A percentile compares a stretch with the other conserved stretches of the same genome.
Evolutionary conservation across 1,140 invertebrate genomes (phyloP).

Genomic region (Glossosoma conforme): DNA sequence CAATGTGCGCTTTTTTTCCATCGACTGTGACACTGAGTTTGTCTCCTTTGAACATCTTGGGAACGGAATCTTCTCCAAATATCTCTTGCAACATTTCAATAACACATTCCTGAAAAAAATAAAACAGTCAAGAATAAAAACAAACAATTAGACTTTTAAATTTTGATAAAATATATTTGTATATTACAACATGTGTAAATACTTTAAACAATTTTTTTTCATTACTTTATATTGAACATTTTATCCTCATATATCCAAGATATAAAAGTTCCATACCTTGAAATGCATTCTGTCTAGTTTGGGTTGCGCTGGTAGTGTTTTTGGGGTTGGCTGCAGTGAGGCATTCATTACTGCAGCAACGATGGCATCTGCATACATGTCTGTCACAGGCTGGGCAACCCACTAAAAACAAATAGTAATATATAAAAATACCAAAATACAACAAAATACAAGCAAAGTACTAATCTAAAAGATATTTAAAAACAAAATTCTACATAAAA

Average conservation of each 20-base stretch:
- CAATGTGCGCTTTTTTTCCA: conserved; percentile 80
- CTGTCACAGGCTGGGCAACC: conserved; percentile 90
- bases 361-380: conserved; percentile 97
- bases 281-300: conserved; percentile 84
- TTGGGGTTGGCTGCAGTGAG: conserved; percentile 59
- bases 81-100: conserved; percentile 91
- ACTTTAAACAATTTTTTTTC: not conserved
- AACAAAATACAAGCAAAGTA: too few relatives aligned
- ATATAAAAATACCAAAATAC: too few relatives aligned
- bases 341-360: conserved; percentile 78
- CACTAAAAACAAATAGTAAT: conserved; percentile 59
- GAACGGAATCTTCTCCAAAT: conserved; percentile 93
- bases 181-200: not conserved
- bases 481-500: too few relatives aligned
- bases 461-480: too few relatives aligned
- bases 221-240: too few relatives aligned
- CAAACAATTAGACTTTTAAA: not conserved
- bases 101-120: conserved; percentile 70
- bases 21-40: conserved; percentile 81
- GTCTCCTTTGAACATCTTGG: conserved; percentile 90
- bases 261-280: conserved; percentile 58
- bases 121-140: not conserved
- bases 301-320: conserved; percentile 54
- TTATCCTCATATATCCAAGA: too few relatives aligned
- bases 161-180: not conserved